Evolutionary conservation across 2,888 invertebrate genomes (phyloP).

Genomic region (Palloptera scutellata): DNA sequence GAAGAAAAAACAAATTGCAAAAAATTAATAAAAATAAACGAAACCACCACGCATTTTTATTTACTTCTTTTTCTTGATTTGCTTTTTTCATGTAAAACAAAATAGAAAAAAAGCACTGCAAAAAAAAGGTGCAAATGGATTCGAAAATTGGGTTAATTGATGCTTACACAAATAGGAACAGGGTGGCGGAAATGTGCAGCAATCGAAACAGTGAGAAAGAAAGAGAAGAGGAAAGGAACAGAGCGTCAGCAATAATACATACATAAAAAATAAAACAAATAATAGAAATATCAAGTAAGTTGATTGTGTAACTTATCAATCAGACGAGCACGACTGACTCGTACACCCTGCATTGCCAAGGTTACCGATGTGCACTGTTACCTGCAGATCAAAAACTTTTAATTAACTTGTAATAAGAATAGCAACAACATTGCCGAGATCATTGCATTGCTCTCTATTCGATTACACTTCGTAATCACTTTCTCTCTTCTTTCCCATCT

Average conservation of each 20-base stretch:
- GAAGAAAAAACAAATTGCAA: background rate
- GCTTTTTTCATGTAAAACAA: too few relatives aligned
- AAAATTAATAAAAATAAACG: background rate
- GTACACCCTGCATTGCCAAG: too few relatives aligned
- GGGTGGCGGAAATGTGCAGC: slow-evolving; percentile 28
- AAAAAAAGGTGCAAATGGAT: slow-evolving; percentile 45
- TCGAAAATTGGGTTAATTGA: slow-evolving; percentile 48
- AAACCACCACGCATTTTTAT: background rate
- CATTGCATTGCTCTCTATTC: too few relatives aligned
- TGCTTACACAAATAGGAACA: slow-evolving; percentile 35
- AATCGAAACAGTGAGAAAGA: slow-evolving; percentile 12
- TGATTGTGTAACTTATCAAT: too few relatives aligned
- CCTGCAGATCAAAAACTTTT: too few relatives aligned
- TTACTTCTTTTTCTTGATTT: slow-evolving; percentile 16
- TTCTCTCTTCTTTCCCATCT: too few relatives aligned
- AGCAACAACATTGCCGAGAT: too few relatives aligned
- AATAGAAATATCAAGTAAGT: background rate
- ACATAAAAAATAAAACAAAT: background rate
- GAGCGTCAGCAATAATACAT: background rate
- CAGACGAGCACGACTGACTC: too few relatives aligned
- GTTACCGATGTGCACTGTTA: too few relatives aligned
- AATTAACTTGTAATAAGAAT: too few relatives aligned
- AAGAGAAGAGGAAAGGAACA: slow-evolving; percentile 22
- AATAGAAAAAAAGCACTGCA: too few relatives aligned
- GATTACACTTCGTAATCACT: too few relatives aligned